These are phyloP conservation scores for Bostrychus sinensis DNA, from an alignment of 2,113 vertebrate genomes.

Conservation along the genomic window DNA sequence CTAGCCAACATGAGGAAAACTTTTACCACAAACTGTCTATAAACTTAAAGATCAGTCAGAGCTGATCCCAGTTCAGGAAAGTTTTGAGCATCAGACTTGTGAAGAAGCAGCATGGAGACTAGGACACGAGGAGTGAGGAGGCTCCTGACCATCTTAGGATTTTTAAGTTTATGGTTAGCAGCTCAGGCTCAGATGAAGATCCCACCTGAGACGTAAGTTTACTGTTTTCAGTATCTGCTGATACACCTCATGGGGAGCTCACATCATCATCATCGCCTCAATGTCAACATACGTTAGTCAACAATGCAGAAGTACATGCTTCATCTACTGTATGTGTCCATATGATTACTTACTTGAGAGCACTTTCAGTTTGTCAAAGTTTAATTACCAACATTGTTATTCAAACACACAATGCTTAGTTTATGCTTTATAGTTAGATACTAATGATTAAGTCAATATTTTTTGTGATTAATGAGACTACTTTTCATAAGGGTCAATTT, in stretches of 20 bases:
- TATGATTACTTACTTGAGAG: too few relatives aligned
- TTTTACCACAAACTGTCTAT: slow-evolving; percentile 26
- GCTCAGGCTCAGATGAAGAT: slow-evolving; percentile 84
- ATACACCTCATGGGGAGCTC: background rate
- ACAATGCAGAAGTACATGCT: too few relatives aligned
- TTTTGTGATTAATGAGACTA: too few relatives aligned
- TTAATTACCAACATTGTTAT: too few relatives aligned
- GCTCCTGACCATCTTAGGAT: slow-evolving; percentile 70
- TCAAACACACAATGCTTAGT: too few relatives aligned
- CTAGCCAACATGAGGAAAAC: slow-evolving; percentile 59
- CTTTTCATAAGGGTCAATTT: too few relatives aligned
- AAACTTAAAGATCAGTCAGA: slow-evolving; percentile 14
- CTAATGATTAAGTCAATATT: too few relatives aligned
- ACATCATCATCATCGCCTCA: background rate
- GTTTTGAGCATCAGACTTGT: background rate
- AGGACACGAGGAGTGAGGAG: slow-evolving; percentile 44
- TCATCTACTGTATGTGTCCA: too few relatives aligned
- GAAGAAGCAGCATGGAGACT: slow-evolving; percentile 40
- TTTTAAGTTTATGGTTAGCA: slow-evolving; percentile 70
- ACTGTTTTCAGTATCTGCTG: background rate
- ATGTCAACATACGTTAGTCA: background rate
- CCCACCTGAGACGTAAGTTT: slow-evolving; percentile 91
- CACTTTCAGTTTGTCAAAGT: too few relatives aligned
- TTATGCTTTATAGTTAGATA: too few relatives aligned
- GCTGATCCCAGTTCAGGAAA: slow-evolving; percentile 14